A percentile compares a stretch with the other conserved stretches of the same genome.
Evolutionary conservation across 2,113 vertebrate genomes (phyloP).

Genomic region (Micromys minutus): DNA sequence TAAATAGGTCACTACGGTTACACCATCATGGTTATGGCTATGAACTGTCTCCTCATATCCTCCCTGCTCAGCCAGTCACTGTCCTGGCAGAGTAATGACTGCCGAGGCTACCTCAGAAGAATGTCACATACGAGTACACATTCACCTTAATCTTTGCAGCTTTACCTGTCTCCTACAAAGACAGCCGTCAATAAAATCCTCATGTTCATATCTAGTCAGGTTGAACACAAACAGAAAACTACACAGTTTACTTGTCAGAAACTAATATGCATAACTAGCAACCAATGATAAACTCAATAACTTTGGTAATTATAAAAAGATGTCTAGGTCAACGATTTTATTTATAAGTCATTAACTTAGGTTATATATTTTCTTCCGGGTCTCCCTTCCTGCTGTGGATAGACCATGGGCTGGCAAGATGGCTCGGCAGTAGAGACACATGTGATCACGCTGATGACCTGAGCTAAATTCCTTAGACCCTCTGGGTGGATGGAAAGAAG

Average conservation of each 20-base stretch:
- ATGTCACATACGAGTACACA: not conserved
- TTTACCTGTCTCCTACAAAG: not conserved
- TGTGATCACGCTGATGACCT: not conserved
- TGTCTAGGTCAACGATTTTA: conserved; percentile 6
- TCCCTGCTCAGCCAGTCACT: not conserved
- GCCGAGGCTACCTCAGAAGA: not conserved
- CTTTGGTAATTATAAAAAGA: not conserved
- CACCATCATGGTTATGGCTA: not conserved
- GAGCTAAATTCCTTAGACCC: no score
- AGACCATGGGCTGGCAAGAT: not conserved
- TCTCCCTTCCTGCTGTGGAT: conserved; percentile 5
- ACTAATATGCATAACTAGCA: not conserved
- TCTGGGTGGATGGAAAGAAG: not conserved
- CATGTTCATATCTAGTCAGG: not conserved
- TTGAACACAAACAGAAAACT: not conserved
- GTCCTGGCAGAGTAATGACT: not conserved
- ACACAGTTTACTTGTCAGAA: not conserved
- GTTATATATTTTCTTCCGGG: not conserved
- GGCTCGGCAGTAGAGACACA: not conserved
- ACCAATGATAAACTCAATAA: not conserved
- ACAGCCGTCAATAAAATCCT: not conserved
- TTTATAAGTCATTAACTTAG: conserved; percentile 46
- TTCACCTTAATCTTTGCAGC: conserved; percentile 33
- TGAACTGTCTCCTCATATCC: not conserved
- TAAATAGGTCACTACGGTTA: conserved; percentile 21